Percentiles rank a stretch among this genome's conserved stretches.
Evolutionary conservation across 2,888 invertebrate species (phyloP).

Genomic region (Argyra leucocephala): DNA sequence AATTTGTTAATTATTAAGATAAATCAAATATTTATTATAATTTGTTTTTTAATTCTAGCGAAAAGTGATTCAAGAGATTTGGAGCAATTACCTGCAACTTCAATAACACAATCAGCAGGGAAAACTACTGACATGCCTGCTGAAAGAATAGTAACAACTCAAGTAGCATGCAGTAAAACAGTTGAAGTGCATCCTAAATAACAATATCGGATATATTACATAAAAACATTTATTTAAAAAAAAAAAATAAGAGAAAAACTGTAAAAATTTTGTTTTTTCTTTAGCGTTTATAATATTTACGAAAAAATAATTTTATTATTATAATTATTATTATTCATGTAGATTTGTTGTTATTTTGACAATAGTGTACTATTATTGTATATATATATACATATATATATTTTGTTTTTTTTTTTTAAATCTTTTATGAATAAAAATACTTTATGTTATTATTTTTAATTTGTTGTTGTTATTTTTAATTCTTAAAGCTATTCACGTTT

Average conservation of each 20-base stretch:
- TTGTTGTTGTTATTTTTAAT: background rate
- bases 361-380: too few species aligned
- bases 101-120: background rate
- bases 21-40: too few species aligned
- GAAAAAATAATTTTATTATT: background rate
- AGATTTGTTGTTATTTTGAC: background rate
- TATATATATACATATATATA: background rate
- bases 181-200: background rate
- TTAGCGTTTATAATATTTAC: background rate
- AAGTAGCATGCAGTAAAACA: background rate
- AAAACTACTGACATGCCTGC: background rate
- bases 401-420: background rate
- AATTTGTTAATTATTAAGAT: too few species aligned
- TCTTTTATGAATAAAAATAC: conserved; percentile 1
- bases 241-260: background rate
- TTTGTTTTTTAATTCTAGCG: too few species aligned
- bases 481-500: conserved; percentile 6
- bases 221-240: background rate
- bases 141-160: background rate
- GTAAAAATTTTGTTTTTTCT: background rate
- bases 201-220: too few species aligned
- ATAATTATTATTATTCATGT: conserved; percentile 2
- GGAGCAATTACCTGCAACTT: background rate
- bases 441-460: background rate
- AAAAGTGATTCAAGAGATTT: conserved; percentile 8